These are phyloP conservation scores for Pristiophorus japonicus DNA, from an alignment of 2,113 vertebrate species.

Conservation along the genomic window DNA sequence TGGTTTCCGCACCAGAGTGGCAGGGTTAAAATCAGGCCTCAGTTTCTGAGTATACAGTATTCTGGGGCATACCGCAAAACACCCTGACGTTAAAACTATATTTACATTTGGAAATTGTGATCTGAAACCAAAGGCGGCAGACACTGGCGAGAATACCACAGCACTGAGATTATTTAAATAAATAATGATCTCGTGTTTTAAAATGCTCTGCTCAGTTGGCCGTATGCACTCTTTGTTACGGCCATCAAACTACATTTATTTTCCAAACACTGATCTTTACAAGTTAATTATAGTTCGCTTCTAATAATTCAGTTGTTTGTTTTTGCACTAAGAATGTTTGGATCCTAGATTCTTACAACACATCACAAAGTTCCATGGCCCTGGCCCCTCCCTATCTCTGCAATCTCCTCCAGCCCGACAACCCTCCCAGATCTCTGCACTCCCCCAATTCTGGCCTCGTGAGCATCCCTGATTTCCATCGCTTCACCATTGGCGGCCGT, in stretches of 20 bases:
- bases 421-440: too few species aligned
- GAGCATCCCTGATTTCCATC: too few species aligned
- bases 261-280: neutral
- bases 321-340: neutral
- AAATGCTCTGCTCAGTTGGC: neutral
- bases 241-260: neutral
- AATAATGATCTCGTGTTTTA: neutral
- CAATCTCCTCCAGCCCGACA: too few species aligned
- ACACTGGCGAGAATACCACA: neutral
- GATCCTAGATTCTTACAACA: neutral
- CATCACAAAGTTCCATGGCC: too few species aligned
- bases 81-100: slow-evolving; percentile 3
- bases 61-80: neutral
- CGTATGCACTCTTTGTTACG: neutral
- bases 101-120: neutral
- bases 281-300: neutral
- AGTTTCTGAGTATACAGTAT: neutral
- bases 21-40: neutral
- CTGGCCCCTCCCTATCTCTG: too few species aligned
- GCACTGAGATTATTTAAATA: neutral
- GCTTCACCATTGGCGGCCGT: too few species aligned
- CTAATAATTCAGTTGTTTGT: neutral
- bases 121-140: neutral
- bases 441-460: too few species aligned
- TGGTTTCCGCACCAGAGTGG: neutral